Base-by-base conservation (phyloP, 1,140 invertebrate genomes). In the Hylaeus anthracinus region DNA sequence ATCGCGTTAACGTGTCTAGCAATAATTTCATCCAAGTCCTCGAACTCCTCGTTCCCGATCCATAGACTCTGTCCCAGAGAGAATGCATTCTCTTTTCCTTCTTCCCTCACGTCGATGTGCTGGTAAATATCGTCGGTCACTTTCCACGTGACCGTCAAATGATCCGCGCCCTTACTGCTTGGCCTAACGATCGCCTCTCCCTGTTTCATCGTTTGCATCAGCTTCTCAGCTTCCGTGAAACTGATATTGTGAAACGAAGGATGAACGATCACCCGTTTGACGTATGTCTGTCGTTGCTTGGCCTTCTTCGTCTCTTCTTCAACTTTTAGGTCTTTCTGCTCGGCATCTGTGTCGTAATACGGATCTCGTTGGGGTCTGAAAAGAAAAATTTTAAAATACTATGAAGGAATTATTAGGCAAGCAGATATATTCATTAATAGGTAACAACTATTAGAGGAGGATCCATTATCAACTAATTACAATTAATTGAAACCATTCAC, bases 11-110 rank as follows among this genome's bases (percentile, higher is more conserved):
- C 96, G 92, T 99, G 95, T 14, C 98, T 95, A 0, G 99, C 98
- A 48, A 99, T 98, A 66, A 99, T 99, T 96, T 99, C 99, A 93
- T 99, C 99, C n/a, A 99, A 93, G 94, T 99, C 99, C 94, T 99
- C 99, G 93, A 98, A 99, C 89, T 99, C 97, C 88, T 97, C 97
- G 77, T 95, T 96, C 12, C 96, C 96, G 82, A 99, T 99, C 95
- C 96, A 97, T 0, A 99, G 94, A 83, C 90, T 90, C 83, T 96
- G 95, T 51, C 99, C 99, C 48, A 99, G 93, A 64, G 98, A 98
- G 90, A 99, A 99, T 0, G 97, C 96, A 91, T 99, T 99, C 88
- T 98, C 97, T 94, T 99, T 99, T 9, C 98, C 98, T 92, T 99
- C 97, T 93, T 99, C 99, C 43, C 96, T 94, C 0, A 99, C 96